Evolutionary conservation across 1,140 invertebrate genomes (phyloP).

Genomic region (Argopecten irradians): DNA sequence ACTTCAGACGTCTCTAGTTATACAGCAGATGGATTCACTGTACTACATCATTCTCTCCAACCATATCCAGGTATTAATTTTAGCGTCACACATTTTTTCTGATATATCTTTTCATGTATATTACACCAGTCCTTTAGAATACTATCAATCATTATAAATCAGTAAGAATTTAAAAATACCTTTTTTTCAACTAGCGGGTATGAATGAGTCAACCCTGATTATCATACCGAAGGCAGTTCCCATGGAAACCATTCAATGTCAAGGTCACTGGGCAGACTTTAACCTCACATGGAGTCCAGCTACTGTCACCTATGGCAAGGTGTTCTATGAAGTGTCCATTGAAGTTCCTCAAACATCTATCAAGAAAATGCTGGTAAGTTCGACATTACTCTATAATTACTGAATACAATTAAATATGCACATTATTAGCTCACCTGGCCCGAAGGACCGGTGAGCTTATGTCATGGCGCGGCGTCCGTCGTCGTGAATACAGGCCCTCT

Average conservation of each 20-base stretch:
- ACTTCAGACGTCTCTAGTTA: conserved; percentile 84
- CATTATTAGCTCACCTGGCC: no score
- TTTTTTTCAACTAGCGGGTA: conserved; percentile 49
- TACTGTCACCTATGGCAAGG: conserved; percentile 85
- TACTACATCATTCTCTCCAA: conserved; percentile 85
- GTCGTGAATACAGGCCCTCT: no score
- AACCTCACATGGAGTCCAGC: conserved; percentile 78
- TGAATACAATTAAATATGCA: no score
- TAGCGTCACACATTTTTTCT: neutral
- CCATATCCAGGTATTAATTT: conserved; percentile 48
- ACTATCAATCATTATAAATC: neutral
- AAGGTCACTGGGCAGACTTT: conserved; percentile 62
- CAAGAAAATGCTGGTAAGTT: conserved; percentile 29
- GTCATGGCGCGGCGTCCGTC: no score
- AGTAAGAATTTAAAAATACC: neutral
- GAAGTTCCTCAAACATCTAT: conserved; percentile 51
- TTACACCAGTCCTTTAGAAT: neutral
- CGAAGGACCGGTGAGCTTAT: no score
- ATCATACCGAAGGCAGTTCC: conserved; percentile 61
- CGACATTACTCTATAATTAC: no score
- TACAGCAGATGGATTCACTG: conserved; percentile 83
- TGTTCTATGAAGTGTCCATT: conserved; percentile 90
- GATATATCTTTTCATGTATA: neutral
- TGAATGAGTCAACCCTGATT: conserved; percentile 40
- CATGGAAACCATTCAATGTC: conserved; percentile 48